Base-by-base conservation (phyloP, 1,140 invertebrate species). In the Centruroides vittatus region DNA sequence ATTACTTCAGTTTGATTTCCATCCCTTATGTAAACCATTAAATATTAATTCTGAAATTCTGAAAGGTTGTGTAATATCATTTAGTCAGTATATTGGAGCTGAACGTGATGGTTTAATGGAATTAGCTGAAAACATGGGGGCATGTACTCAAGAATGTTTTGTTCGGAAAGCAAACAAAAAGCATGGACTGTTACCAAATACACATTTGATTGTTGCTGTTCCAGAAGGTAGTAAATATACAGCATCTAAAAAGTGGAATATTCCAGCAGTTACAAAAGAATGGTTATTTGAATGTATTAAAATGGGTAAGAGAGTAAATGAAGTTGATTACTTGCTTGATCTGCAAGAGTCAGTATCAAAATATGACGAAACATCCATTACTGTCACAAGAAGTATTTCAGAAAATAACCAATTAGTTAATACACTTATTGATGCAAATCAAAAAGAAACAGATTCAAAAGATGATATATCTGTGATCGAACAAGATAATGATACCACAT, bases 191-290 rank as follows among this genome's bases (percentile, higher is more conserved):
- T 57, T 76, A 7, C 78, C 79, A 0, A 82, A 80, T 7, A 91
- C 88, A 0, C 89, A 91, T 73, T 77, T 95, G 1, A 74, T 93
- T 35, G 88, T 86, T 61, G 81, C 83, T 8, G 73, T 73, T 0
- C 73, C 86, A 0, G 76, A 76, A 61, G 89, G 90, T 0, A 81
- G 83, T 55, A 95, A 95, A 71, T 93, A 90, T 73, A 72, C 74
- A 47, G 90, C 87, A 8, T 87, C 90, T 1, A 72, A 87, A 1
- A 88, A 88, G 70, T 95, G 90, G 91, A 79, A 80, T 13, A 70
- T 89, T 57, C 75, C 88, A 81, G 85, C 85, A 35, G 82, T 93
- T 3, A 82, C 70, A 1, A 80, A 82, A 35, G 73, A 82, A 12
- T 95, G 91, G 91, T 69, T 95, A 36, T 70, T 86, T 48, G 75